These are phyloP conservation scores for Hemicordylus capensis DNA, from an alignment of 2,113 vertebrate species.

Conservation along the genomic window DNA sequence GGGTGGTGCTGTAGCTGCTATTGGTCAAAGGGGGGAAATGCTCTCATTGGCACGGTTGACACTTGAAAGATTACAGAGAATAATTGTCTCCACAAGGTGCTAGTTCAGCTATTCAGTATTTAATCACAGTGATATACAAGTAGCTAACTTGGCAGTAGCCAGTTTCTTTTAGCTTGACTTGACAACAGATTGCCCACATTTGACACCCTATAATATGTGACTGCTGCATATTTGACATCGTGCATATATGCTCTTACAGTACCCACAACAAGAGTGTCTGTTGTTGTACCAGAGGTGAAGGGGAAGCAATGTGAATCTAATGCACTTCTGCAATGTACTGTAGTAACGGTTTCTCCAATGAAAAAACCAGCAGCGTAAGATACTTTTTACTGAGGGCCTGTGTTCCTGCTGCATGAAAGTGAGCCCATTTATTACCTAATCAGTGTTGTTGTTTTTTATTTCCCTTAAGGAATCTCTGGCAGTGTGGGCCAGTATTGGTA, in stretches of 20 bases:
- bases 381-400: slow-evolving; percentile 1
- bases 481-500: slow-evolving; percentile 16
- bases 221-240: neutral
- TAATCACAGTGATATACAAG: neutral
- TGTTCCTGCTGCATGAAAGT: neutral
- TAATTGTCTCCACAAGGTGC: neutral
- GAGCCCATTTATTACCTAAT: neutral
- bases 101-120: neutral
- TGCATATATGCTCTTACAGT: neutral
- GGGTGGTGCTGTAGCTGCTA: no score
- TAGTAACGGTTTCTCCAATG: neutral
- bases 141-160: neutral
- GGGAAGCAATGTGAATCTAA: neutral
- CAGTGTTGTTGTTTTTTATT: neutral
- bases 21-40: no score
- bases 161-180: neutral
- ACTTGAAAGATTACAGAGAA: no score
- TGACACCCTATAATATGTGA: neutral
- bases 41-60: no score
- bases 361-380: neutral
- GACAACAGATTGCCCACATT: neutral
- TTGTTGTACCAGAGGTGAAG: neutral
- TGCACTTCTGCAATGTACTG: neutral
- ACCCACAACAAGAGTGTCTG: neutral
- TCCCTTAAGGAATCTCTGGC: neutral